These are phyloP conservation scores for Brachionus sp. DNA, from an alignment of 1,140 invertebrate species.

Conservation along the genomic window DNA sequence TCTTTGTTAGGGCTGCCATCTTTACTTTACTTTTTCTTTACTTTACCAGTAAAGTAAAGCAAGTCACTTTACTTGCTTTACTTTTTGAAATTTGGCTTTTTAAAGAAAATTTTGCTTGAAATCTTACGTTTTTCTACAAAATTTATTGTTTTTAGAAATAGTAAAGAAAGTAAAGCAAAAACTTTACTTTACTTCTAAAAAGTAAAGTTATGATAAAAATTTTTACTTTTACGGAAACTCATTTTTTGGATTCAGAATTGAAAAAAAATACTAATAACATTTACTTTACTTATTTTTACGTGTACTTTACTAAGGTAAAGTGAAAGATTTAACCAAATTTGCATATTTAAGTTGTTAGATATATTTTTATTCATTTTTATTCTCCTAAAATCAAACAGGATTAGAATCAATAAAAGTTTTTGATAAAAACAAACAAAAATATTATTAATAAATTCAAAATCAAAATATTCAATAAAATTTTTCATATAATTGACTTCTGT, in stretches of 20 bases:
- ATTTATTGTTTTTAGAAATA: not conserved
- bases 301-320: not conserved
- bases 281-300: not conserved
- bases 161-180: not conserved
- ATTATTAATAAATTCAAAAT: not conserved
- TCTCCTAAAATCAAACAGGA: not conserved
- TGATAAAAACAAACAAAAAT: not conserved
- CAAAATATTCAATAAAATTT: too few relatives aligned
- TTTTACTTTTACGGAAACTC: not conserved
- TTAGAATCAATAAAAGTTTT: not conserved
- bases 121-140: not conserved
- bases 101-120: not conserved
- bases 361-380: not conserved
- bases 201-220: not conserved
- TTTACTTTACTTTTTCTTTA: not conserved
- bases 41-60: not conserved
- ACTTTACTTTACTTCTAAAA: not conserved
- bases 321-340: not conserved
- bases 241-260: not conserved
- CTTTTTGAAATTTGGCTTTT: not conserved
- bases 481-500: too few relatives aligned
- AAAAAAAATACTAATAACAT: too few relatives aligned
- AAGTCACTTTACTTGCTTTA: not conserved
- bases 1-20: not conserved
- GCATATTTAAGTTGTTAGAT: not conserved